Conservation (phyloP, 2,888 invertebrate genomes). For the Lasioglossum zephyrum region DNA sequence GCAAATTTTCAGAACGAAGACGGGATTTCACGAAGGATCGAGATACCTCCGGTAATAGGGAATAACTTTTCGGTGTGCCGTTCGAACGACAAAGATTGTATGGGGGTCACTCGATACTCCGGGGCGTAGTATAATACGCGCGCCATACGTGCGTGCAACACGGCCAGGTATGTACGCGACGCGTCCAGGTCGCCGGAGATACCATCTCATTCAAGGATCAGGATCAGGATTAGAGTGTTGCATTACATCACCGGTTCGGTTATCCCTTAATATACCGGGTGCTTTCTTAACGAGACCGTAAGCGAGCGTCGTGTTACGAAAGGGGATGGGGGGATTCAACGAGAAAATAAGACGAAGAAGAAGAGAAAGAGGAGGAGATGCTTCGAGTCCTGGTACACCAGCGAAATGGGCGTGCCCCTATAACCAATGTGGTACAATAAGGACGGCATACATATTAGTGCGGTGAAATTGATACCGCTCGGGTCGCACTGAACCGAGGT, state of each 20-base stretch:
- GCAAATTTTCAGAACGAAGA: not conserved
- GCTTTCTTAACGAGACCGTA: constrained; percentile 81
- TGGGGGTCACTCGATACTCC: constrained; percentile 62
- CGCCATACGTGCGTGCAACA: constrained; percentile 52
- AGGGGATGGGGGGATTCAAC: constrained; percentile 7
- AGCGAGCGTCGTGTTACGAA: constrained; percentile 79
- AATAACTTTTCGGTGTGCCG: constrained; percentile 52
- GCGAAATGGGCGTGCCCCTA: constrained; percentile 16
- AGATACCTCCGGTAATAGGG: constrained; percentile 21
- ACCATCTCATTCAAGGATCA: constrained; percentile 81
- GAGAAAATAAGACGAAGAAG: constrained; percentile 14
- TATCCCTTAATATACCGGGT: constrained; percentile 81
- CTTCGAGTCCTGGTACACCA: not conserved
- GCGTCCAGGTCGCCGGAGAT: constrained; percentile 71
- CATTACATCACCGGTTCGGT: constrained; percentile 80
- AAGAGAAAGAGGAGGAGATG: not conserved
- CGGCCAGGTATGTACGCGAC: constrained; percentile 62
- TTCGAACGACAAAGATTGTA: constrained; percentile 60
- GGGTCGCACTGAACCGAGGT: not conserved
- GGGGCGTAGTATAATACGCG: constrained; percentile 58
- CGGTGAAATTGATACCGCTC: constrained; percentile 31
- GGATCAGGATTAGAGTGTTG: constrained; percentile 80
- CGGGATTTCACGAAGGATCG: not conserved
- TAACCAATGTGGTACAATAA: constrained; percentile 21
- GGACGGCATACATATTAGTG: constrained; percentile 20